Evolutionary conservation across 2,888 invertebrate species (phyloP).

Genomic region (Nyleta sp.): DNA sequence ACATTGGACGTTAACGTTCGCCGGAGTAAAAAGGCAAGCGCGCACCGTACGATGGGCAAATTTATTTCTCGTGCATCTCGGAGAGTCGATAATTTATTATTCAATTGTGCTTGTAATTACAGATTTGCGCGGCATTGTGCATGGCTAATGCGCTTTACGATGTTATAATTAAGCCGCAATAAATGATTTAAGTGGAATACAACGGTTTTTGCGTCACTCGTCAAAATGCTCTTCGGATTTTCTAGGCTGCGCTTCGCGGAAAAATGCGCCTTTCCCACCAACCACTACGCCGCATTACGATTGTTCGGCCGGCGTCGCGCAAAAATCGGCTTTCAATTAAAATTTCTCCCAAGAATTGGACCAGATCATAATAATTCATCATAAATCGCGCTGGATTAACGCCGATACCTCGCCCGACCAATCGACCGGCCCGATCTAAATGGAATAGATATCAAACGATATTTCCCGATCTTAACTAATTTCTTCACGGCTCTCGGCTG

Average conservation of each 20-base stretch:
- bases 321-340: slow-evolving; percentile 45
- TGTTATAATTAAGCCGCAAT: slow-evolving; percentile 36
- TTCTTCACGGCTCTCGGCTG: slow-evolving; percentile 32
- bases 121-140: slow-evolving; percentile 18
- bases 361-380: slow-evolving; percentile 39
- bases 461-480: slow-evolving; percentile 51
- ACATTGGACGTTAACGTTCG: slow-evolving; percentile 28
- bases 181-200: slow-evolving; percentile 25
- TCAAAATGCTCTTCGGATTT: slow-evolving; percentile 7
- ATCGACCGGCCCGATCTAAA: slow-evolving; percentile 35
- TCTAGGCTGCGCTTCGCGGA: neutral
- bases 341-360: slow-evolving; percentile 32
- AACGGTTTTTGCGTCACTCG: neutral
- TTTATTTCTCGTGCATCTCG: slow-evolving; percentile 30
- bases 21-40: neutral
- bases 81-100: slow-evolving; percentile 35
- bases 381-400: slow-evolving; percentile 31
- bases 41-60: slow-evolving; percentile 10
- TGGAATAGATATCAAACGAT: slow-evolving; percentile 41
- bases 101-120: slow-evolving; percentile 44
- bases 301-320: neutral
- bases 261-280: slow-evolving; percentile 20
- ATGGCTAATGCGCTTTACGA: slow-evolving; percentile 12
- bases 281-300: neutral
- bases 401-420: slow-evolving; percentile 10